A percentile compares a stretch with the other conserved stretches of the same genome.
Evolutionary conservation across 1,140 invertebrate genomes (phyloP).

Genomic region (Diachasmimorpha longicaudata): DNA sequence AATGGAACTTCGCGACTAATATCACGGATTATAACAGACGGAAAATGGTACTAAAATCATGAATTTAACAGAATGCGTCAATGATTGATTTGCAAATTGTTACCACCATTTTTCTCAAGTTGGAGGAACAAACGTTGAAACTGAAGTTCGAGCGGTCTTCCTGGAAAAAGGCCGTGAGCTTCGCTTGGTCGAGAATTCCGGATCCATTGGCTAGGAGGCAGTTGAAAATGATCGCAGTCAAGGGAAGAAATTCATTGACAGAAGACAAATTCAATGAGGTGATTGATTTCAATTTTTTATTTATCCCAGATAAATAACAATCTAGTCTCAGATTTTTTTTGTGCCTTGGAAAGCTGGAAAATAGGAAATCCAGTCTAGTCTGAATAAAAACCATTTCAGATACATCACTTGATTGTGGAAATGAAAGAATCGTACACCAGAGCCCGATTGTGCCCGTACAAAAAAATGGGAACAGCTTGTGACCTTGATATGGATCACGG

Average conservation of each 20-base stretch:
- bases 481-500: slow-evolving; percentile 74
- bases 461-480: slow-evolving; percentile 65
- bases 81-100: background rate
- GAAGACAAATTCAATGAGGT: slow-evolving; percentile 81
- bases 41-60: slow-evolving; percentile 65
- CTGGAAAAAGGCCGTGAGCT: slow-evolving; percentile 74
- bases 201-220: slow-evolving; percentile 74
- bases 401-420: slow-evolving; percentile 74
- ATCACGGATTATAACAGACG: slow-evolving; percentile 75
- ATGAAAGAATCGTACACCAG: slow-evolving; percentile 84
- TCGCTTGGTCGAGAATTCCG: slow-evolving; percentile 70
- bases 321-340: too few species aligned
- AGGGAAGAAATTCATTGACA: slow-evolving; percentile 74
- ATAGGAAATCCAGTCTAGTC: too few species aligned
- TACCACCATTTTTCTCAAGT: slow-evolving; percentile 40
- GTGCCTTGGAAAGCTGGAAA: too few species aligned
- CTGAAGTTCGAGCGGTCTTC: slow-evolving; percentile 76
- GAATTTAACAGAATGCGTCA: too few species aligned
- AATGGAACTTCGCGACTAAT: slow-evolving; percentile 82
- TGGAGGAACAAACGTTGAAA: slow-evolving; percentile 72
- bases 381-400: slow-evolving; percentile 59
- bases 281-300: slow-evolving; percentile 22
- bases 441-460: slow-evolving; percentile 74
- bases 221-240: slow-evolving; percentile 73
- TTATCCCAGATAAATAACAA: too few species aligned